phyloP scores from a whole-genome alignment of 2,888 invertebrate genomes.

The Cantharis rustica region DNA sequence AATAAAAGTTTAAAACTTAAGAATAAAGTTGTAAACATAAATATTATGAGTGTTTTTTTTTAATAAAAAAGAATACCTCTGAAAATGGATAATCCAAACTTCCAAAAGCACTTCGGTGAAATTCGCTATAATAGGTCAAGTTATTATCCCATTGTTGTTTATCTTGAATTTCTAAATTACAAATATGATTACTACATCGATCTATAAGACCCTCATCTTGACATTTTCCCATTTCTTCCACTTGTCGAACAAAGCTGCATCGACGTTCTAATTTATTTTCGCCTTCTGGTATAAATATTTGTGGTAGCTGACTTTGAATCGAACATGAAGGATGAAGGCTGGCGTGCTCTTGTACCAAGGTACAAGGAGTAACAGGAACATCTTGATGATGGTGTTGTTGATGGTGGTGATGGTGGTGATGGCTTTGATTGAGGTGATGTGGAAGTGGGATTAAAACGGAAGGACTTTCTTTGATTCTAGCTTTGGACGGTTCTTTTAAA shows the following conservation, averaged over 20 bases:
- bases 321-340: conserved; percentile 41
- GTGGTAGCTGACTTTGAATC: conserved; percentile 59
- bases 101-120: conserved; percentile 51
- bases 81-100: conserved; percentile 57
- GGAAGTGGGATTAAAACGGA: conserved; percentile 59
- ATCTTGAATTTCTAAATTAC: conserved; percentile 55
- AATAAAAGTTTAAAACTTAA: background rate
- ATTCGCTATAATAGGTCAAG: conserved; percentile 49
- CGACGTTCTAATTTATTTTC: conserved; percentile 52
- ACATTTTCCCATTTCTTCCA: conserved; percentile 54
- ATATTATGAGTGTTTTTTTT: background rate
- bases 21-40: background rate
- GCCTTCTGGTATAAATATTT: conserved; percentile 58
- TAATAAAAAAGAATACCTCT: conserved; percentile 48
- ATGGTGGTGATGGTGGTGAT: conserved; percentile 56
- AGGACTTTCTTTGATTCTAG: conserved; percentile 52
- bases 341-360: conserved; percentile 43
- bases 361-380: conserved; percentile 52
- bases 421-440: conserved; percentile 49
- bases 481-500: conserved; percentile 42
- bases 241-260: conserved; percentile 60
- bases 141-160: conserved; percentile 48
- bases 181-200: conserved; percentile 52
- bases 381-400: conserved; percentile 59
- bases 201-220: conserved; percentile 49